phyloP scores from a whole-genome alignment of 2,888 invertebrate genomes.

The Pocota personata region DNA sequence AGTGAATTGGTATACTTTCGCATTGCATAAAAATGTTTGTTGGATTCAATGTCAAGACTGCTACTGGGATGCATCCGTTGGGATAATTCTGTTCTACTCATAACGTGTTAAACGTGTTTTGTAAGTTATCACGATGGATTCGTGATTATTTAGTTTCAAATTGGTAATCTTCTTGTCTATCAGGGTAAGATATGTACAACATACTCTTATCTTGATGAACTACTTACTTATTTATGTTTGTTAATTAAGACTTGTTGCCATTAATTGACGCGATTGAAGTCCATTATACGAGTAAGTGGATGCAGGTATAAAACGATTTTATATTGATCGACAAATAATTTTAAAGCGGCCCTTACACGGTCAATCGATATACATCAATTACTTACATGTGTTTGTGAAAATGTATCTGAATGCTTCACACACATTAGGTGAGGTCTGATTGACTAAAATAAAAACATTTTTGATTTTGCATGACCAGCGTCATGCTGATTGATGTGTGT shows the following conservation, averaged over 20 bases:
- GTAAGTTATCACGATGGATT: slow-evolving; percentile 7
- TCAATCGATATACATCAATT: no score
- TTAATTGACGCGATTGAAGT: neutral
- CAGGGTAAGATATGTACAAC: neutral
- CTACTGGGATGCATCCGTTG: neutral
- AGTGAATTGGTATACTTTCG: neutral
- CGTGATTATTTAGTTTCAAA: slow-evolving; percentile 14
- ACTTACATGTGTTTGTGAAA: no score
- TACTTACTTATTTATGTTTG: neutral
- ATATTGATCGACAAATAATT: no score
- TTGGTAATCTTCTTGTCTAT: neutral
- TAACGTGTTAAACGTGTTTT: neutral
- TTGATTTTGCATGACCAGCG: no score
- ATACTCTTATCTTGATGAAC: neutral
- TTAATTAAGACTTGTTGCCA: neutral
- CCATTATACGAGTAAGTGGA: no score
- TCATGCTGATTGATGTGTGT: no score
- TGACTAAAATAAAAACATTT: no score
- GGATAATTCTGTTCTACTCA: neutral
- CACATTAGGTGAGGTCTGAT: no score
- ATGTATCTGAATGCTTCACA: no score
- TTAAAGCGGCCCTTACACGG: no score
- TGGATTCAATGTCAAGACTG: slow-evolving; percentile 22
- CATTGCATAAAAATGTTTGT: neutral
- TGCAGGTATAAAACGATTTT: no score